phyloP scores from a whole-genome alignment of 1,140 invertebrate species.

The Subanguina moxae region DNA sequence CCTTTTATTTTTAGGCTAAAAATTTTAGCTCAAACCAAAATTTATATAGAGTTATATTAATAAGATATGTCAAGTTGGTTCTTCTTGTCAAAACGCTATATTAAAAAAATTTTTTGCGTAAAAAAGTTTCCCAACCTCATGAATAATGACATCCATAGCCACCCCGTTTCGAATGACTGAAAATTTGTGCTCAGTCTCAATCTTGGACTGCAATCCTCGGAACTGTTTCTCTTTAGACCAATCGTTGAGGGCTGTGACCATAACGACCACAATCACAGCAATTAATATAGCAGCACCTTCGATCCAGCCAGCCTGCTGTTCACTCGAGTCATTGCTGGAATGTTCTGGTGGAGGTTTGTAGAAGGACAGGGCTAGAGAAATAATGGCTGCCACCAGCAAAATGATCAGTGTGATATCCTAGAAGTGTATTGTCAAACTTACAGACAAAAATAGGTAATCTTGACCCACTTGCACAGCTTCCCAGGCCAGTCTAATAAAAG shows the following conservation, averaged over 20 bases:
- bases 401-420: slow-evolving; percentile 96
- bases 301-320: slow-evolving; percentile 52
- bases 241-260: slow-evolving; percentile 58
- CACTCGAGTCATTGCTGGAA: slow-evolving; percentile 1
- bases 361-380: slow-evolving; percentile 86
- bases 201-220: slow-evolving; percentile 78
- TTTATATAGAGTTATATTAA: not conserved
- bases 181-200: slow-evolving; percentile 98
- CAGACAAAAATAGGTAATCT: slow-evolving; percentile 1
- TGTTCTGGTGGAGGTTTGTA: slow-evolving; percentile 69
- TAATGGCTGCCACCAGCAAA: slow-evolving; percentile 65
- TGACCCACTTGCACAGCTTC: slow-evolving; percentile 78
- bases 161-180: slow-evolving; percentile 85
- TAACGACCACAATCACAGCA: slow-evolving; percentile 57
- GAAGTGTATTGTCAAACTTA: slow-evolving; percentile 18
- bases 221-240: slow-evolving; percentile 63
- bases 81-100: too few relatives aligned
- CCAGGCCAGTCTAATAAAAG: slow-evolving; percentile 94
- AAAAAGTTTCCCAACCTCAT: slow-evolving; percentile 53
- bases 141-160: slow-evolving; percentile 87
- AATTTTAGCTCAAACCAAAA: not conserved
- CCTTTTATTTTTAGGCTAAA: too few relatives aligned
- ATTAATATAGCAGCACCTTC: slow-evolving; percentile 58
- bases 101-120: too few relatives aligned
- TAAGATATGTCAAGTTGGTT: too few relatives aligned